These are phyloP conservation scores for Polypterus bichir DNA, from an alignment of 2,113 vertebrate genomes.

Conservation along the genomic window DNA sequence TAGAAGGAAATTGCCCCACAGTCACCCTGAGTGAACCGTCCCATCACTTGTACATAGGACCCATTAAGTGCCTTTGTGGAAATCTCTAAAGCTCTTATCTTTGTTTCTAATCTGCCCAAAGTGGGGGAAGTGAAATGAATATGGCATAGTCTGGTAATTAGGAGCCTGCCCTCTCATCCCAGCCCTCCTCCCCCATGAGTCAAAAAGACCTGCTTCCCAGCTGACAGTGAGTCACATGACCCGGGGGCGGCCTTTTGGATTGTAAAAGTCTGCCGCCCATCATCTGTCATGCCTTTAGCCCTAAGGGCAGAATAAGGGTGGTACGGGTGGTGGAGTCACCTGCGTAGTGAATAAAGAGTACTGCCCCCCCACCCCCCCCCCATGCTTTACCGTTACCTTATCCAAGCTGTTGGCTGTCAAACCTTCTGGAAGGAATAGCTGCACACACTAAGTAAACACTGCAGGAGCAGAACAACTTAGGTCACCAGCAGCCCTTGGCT, in stretches of 20 bases:
- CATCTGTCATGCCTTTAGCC: slow-evolving; percentile 26
- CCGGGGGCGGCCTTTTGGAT: slow-evolving; percentile 3
- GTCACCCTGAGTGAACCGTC: too few species aligned
- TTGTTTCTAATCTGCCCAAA: slow-evolving; percentile 11
- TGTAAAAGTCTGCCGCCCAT: slow-evolving; percentile 15
- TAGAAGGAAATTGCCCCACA: too few species aligned
- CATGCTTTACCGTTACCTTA: background rate
- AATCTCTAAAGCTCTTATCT: slow-evolving; percentile 1
- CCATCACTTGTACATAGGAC: slow-evolving; percentile 9
- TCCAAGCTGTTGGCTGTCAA: background rate
- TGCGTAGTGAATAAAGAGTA: background rate
- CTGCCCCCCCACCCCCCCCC: slow-evolving; percentile 13
- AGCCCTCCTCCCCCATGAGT: background rate
- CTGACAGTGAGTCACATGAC: slow-evolving; percentile 16
- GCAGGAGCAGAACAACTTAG: background rate
- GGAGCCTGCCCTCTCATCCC: slow-evolving; percentile 4
- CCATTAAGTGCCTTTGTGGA: slow-evolving; percentile 1
- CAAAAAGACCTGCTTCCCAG: background rate
- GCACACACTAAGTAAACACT: background rate
- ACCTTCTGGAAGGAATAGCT: background rate
- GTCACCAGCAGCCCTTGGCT: background rate
- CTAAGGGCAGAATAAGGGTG: background rate
- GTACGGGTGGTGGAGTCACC: slow-evolving; percentile 2
- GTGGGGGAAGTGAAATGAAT: slow-evolving; percentile 24
- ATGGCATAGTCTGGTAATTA: slow-evolving; percentile 26